Conservation (phyloP, 64 coral and sea anemone species). For the Pocillopora verrucosa region DNA sequence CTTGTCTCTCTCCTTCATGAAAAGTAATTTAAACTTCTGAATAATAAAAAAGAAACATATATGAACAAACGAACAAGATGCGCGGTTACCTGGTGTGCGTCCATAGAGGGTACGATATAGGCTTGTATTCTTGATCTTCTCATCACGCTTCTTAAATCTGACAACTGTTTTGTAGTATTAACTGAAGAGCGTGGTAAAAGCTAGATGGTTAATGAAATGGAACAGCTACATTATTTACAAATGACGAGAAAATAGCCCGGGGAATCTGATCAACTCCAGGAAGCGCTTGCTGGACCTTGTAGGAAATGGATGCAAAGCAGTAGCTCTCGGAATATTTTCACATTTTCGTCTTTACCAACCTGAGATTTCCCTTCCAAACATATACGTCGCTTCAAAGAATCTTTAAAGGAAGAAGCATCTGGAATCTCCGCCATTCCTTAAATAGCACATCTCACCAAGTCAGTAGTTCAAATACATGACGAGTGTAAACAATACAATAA, state of each 20-base stretch:
- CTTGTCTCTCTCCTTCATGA: not conserved
- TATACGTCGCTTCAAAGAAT: not conserved
- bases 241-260: not conserved
- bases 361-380: constrained; percentile 29
- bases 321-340: not conserved
- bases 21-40: not conserved
- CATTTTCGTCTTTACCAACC: not conserved
- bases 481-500: not conserved
- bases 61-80: not conserved
- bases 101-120: constrained; percentile 56
- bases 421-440: constrained; percentile 27
- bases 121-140: constrained; percentile 36
- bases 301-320: no score
- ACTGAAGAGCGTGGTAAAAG: constrained; percentile 48
- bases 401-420: constrained; percentile 12
- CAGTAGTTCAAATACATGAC: no score
- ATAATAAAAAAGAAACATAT: not conserved
- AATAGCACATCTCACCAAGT: not conserved
- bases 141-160: constrained; percentile 44
- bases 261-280: no score
- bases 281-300: no score
- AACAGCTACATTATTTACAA: not conserved
- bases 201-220: constrained; percentile 7
- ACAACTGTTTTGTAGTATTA: constrained; percentile 33
- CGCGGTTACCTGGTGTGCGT: constrained; percentile 60